Base-by-base conservation (phyloP, 2,113 vertebrate genomes). In the Octodon degus region DNA sequence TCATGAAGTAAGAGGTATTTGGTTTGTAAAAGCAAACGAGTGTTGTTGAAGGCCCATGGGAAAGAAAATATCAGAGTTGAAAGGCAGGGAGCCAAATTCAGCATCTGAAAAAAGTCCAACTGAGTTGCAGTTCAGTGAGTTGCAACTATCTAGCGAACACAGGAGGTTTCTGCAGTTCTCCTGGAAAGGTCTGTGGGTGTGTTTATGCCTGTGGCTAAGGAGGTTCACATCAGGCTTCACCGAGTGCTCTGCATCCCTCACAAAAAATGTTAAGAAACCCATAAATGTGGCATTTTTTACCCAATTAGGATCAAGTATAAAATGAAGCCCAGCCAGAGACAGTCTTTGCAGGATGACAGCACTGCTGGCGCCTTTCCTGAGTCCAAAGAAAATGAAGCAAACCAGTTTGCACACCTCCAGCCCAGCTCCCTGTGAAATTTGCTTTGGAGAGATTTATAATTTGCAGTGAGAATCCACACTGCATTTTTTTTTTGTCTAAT, bases 241-340 rank as follows among this genome's bases (percentile, higher is more conserved):
- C 1, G 58, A 94, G 84, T 32, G 22, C 63, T 91, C 80, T 93
- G 63, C 19, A 94, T 74, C 60, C 65, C 80, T 91, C 62, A 72
- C 20, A 43, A 30, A 89, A 95, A 93, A 62, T 82, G 79, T 62
- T 81, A 84, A 93, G 90, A 79, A 93, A 86, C 79, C 37, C 70
- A 91, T 91, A 90, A 65, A 60, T 53, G 63, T 91, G 89, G 37
- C 70, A 95, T 76, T 91, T 43, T 96, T 91, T 47, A 24, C 65
- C 95, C 96, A 97, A 96, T 97, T 95, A 97, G 87, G 74, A 81
- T 72, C 11, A 67, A 96, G 43, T 72, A 89, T 55, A 93, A 94
- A 80, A 82, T 70, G 86, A 95, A 93, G 14, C 0, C 37, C 53
- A 85, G 89, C 34, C 79, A 93, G 72, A 47, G 65, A 92, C 12